These are phyloP conservation scores for Caenorhabditis uteleia DNA, from an alignment of 2,888 invertebrate genomes.

Conservation along the genomic window DNA sequence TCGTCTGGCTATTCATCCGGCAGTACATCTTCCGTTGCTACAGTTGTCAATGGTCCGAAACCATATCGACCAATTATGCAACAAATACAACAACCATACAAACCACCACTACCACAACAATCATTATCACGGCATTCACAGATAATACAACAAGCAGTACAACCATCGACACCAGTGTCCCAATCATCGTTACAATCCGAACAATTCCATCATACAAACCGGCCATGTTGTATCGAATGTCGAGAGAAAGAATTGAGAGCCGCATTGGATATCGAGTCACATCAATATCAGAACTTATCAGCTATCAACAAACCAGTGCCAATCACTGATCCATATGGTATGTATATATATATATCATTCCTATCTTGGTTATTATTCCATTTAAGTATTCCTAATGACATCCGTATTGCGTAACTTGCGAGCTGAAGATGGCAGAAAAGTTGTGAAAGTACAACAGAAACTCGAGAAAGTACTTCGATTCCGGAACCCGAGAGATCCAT, in stretches of 20 bases:
- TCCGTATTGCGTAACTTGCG: constrained; percentile 13
- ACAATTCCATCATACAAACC: background rate
- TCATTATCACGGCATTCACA: background rate
- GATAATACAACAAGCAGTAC: background rate
- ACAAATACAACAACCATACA: background rate
- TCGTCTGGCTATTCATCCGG: constrained; percentile 30
- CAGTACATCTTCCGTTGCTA: constrained; percentile 23
- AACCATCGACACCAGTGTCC: background rate
- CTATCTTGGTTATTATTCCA: background rate
- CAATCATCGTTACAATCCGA: background rate
- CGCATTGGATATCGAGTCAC: constrained; percentile 14
- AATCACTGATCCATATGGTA: constrained; percentile 20
- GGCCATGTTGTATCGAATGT: constrained; percentile 30
- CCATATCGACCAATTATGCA: too few species aligned
- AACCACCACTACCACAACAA: background rate
- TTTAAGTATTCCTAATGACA: constrained; percentile 27
- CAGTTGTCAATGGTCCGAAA: constrained; percentile 22
- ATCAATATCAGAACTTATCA: constrained; percentile 26
- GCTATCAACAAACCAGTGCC: constrained; percentile 4
- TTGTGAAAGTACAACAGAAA: constrained; percentile 30
- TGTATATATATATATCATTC: background rate
- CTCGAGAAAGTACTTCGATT: constrained; percentile 31
- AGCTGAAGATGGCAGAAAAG: constrained; percentile 16
- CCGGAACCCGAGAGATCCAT: constrained; percentile 13
- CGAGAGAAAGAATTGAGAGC: constrained; percentile 28